Percentiles rank a stretch among this genome's conserved stretches.
These are phyloP conservation scores for Hydrozoanthus tunicans DNA, from an alignment of 64 coral and sea anemone species.

Conservation along the genomic window DNA sequence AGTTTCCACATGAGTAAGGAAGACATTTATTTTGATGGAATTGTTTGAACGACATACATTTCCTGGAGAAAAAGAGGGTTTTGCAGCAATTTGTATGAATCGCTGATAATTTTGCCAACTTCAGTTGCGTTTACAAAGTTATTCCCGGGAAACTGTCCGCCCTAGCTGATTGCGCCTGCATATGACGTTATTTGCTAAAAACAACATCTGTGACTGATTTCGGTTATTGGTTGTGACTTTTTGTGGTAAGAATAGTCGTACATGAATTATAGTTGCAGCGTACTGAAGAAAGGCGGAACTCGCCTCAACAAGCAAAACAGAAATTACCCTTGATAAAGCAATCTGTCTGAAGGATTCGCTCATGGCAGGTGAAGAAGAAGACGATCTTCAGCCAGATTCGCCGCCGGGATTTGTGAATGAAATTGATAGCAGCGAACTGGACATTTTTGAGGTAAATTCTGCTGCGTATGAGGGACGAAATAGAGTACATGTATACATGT, in stretches of 20 bases:
- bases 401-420: conserved; percentile 92
- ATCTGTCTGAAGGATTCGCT: background rate
- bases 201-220: too few species aligned
- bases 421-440: conserved; percentile 70
- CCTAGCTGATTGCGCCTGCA: too few species aligned
- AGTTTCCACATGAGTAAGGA: background rate
- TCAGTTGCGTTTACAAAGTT: too few species aligned
- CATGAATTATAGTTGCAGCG: background rate
- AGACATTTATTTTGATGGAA: background rate
- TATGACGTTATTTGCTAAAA: too few species aligned
- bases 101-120: background rate
- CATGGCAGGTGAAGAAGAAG: conserved; percentile 75
- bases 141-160: too few species aligned
- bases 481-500: too few species aligned
- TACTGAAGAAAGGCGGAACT: background rate
- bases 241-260: background rate
- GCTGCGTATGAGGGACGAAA: too few species aligned
- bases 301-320: background rate
- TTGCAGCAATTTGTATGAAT: background rate
- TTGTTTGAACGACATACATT: background rate
- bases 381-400: conserved; percentile 87
- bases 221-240: too few species aligned
- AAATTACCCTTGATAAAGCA: background rate
- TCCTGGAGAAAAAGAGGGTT: background rate
- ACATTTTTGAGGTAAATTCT: conserved; percentile 68